Evolutionary conservation across 2,888 invertebrate genomes (phyloP).

Genomic region (Tetragnatha montana): DNA sequence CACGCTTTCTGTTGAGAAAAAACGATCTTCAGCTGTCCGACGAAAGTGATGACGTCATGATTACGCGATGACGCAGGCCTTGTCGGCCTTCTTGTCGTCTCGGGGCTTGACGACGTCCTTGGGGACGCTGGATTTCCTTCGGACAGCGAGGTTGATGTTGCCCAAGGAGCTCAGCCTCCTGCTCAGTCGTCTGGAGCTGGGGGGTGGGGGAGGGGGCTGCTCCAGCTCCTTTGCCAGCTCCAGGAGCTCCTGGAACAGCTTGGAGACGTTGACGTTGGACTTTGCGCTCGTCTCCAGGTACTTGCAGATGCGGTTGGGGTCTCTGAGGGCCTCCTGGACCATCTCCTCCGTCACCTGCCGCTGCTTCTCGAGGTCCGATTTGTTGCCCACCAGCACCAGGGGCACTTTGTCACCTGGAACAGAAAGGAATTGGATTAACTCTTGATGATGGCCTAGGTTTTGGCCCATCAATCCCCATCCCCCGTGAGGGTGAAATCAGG

Average conservation of each 20-base stretch:
- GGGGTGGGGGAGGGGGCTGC: slow-evolving; percentile 34
- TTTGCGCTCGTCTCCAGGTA: slow-evolving; percentile 73
- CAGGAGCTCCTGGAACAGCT: slow-evolving; percentile 72
- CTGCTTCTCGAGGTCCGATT: slow-evolving; percentile 71
- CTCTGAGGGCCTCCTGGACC: slow-evolving; percentile 61
- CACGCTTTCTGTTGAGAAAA: too few relatives aligned
- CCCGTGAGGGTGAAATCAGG: too few relatives aligned
- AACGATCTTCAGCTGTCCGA: too few relatives aligned
- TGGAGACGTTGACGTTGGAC: slow-evolving; percentile 72
- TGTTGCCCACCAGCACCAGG: slow-evolving; percentile 73
- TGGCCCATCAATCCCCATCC: too few relatives aligned
- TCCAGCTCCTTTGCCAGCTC: slow-evolving; percentile 78
- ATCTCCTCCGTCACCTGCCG: slow-evolving; percentile 71
- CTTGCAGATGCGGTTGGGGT: slow-evolving; percentile 66
- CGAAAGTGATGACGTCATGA: too few relatives aligned
- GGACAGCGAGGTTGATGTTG: slow-evolving; percentile 51
- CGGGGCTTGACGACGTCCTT: slow-evolving; percentile 11
- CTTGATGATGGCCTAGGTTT: too few relatives aligned
- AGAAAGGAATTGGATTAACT: not conserved
- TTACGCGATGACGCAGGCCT: slow-evolving; percentile 22
- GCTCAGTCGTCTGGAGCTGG: slow-evolving; percentile 65
- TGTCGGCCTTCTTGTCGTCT: not conserved
- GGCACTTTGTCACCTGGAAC: slow-evolving; percentile 71
- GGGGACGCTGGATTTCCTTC: slow-evolving; percentile 59
- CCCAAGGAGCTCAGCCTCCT: slow-evolving; percentile 70